A percentile compares a stretch with the other conserved stretches of the same genome.
Conservation (phyloP, 2,888 invertebrate species). For the Aspidapion aeneum region DNA sequence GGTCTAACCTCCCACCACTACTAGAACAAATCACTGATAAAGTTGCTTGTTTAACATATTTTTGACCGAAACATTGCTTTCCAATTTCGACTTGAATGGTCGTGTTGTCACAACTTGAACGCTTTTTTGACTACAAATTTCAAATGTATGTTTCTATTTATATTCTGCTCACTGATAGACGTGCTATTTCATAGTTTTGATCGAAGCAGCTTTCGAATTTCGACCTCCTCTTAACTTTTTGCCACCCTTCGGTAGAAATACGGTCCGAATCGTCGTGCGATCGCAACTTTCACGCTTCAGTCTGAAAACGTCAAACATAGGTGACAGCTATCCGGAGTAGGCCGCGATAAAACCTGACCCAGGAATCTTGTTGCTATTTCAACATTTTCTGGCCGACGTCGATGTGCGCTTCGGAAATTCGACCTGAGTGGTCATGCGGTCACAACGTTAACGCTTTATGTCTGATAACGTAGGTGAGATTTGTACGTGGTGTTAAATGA, state of each 20-base stretch:
- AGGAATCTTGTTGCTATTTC: conserved; percentile 47
- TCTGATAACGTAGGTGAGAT: conserved; percentile 30
- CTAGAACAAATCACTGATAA: too few species aligned
- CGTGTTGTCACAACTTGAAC: conserved; percentile 46
- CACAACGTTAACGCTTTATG: conserved; percentile 42
- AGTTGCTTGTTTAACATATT: too few species aligned
- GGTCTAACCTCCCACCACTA: conserved; percentile 46
- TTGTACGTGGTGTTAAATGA: conserved; percentile 42
- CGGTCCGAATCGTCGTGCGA: conserved; percentile 46
- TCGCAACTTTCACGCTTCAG: conserved; percentile 42
- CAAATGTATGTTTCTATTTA: conserved; percentile 31
- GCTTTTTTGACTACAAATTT: conserved; percentile 33
- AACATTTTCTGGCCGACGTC: conserved; percentile 36
- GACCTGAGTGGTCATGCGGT: conserved; percentile 47
- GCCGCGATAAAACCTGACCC: conserved; percentile 40
- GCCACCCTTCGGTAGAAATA: conserved; percentile 34
- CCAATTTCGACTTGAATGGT: too few species aligned
- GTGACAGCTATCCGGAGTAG: conserved; percentile 37
- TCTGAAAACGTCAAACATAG: conserved; percentile 32
- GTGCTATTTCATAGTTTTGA: too few species aligned
- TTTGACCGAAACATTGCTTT: too few species aligned
- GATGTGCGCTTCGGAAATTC: too few species aligned
- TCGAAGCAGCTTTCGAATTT: too few species aligned
- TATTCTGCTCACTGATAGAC: too few species aligned
- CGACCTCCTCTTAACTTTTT: too few species aligned